A percentile compares a stretch with the other conserved stretches of the same genome.
phyloP scores from a whole-genome alignment of 35 echinoderm and acorn worm genomes.

The Stichopus chloronotus region DNA sequence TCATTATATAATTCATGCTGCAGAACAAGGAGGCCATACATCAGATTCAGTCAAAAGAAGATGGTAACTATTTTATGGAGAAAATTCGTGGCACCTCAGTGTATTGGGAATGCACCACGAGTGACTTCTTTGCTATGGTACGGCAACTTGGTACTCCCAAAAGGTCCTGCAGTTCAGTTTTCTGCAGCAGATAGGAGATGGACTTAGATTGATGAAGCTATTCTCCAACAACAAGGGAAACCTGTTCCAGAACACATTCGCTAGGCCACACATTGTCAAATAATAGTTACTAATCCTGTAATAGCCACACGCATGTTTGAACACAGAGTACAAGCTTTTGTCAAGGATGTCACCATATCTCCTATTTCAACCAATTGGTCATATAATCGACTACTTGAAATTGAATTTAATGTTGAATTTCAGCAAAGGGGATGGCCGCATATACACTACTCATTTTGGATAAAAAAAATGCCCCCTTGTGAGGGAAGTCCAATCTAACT shows the following conservation, averaged over 20 bases:
- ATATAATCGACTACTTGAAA: slow-evolving; percentile 49
- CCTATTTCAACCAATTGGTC: not conserved
- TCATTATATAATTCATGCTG: slow-evolving; percentile 16
- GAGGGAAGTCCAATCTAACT: not conserved
- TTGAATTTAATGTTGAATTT: slow-evolving; percentile 67
- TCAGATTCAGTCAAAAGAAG: slow-evolving; percentile 43
- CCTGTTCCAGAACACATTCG: slow-evolving; percentile 46
- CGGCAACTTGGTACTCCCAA: slow-evolving; percentile 79
- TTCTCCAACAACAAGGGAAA: slow-evolving; percentile 64
- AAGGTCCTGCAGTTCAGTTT: slow-evolving; percentile 70
- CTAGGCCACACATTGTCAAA: slow-evolving; percentile 69
- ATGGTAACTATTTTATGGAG: slow-evolving; percentile 34
- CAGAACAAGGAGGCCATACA: slow-evolving; percentile 27
- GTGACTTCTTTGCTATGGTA: slow-evolving; percentile 68
- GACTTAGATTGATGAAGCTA: slow-evolving; percentile 58
- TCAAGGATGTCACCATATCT: slow-evolving; percentile 68
- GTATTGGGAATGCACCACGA: slow-evolving; percentile 47
- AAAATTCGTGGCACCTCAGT: slow-evolving; percentile 37
- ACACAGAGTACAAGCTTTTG: slow-evolving; percentile 34
- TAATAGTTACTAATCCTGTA: slow-evolving; percentile 47
- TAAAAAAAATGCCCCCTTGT: slow-evolving; percentile 25
- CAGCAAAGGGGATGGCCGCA: slow-evolving; percentile 33
- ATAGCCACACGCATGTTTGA: slow-evolving; percentile 77
- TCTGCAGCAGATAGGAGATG: slow-evolving; percentile 76
- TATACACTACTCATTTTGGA: slow-evolving; percentile 30